Conservation (phyloP, 2,888 invertebrate species). For the Pollenia griseotomentosa region DNA sequence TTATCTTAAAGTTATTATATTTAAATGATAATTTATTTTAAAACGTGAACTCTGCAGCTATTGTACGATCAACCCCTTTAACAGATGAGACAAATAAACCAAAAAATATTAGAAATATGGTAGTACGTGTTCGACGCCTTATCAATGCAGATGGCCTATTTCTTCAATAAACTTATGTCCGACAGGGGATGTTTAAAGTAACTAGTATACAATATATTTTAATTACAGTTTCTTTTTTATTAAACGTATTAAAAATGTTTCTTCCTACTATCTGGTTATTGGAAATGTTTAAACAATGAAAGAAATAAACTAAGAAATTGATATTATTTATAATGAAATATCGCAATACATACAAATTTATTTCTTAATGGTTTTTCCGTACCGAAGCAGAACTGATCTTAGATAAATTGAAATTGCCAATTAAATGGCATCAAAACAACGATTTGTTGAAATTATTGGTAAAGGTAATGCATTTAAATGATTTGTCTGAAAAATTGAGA, state of each 20-base stretch:
- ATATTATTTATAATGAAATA: background rate
- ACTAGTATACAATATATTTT: constrained; percentile 2
- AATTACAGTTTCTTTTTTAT: constrained; percentile 12
- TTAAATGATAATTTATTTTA: too few species aligned
- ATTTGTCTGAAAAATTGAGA: too few species aligned
- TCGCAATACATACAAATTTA: too few species aligned
- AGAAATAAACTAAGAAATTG: constrained; percentile 31
- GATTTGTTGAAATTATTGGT: too few species aligned
- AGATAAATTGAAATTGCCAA: too few species aligned
- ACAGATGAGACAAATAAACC: constrained; percentile 62
- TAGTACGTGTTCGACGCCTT: constrained; percentile 67
- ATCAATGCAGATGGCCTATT: constrained; percentile 58
- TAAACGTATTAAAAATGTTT: background rate
- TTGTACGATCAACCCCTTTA: constrained; percentile 44
- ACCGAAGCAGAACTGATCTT: too few species aligned
- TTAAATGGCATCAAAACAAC: too few species aligned
- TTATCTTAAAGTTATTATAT: background rate
- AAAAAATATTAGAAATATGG: constrained; percentile 67
- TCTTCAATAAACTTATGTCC: constrained; percentile 44
- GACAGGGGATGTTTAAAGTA: background rate
- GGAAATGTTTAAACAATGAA: constrained; percentile 4
- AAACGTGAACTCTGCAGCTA: constrained; percentile 38
- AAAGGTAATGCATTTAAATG: too few species aligned
- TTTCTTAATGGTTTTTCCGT: too few species aligned
- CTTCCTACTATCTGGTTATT: constrained; percentile 6